phyloP scores from a whole-genome alignment of 1,140 invertebrate species.

The Saccostrea echinata region DNA sequence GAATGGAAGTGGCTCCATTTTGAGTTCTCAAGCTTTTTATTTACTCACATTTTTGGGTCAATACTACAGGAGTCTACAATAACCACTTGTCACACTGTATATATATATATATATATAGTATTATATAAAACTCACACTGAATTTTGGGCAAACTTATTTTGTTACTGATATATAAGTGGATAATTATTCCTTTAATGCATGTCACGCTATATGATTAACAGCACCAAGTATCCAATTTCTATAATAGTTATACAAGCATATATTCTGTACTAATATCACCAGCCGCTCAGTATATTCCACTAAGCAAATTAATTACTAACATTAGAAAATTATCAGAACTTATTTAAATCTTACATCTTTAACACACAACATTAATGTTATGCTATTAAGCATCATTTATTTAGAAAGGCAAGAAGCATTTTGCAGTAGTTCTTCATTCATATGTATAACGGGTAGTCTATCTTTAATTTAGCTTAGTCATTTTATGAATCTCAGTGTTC shows the following conservation, averaged over 20 bases:
- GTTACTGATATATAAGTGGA: not conserved
- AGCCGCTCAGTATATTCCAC: too few species aligned
- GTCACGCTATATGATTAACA: not conserved
- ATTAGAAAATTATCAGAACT: too few species aligned
- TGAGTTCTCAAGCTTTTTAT: slow-evolving; percentile 17
- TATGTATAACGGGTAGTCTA: not conserved
- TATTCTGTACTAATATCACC: not conserved
- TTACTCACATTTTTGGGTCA: not conserved
- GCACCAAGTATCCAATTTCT: not conserved
- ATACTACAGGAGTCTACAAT: not conserved
- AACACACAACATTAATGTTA: too few species aligned
- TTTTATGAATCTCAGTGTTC: not conserved
- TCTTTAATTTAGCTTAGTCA: slow-evolving; percentile 3
- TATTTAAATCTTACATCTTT: too few species aligned
- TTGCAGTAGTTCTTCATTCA: not conserved
- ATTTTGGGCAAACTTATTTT: not conserved
- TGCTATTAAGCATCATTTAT: too few species aligned
- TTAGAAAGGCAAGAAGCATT: not conserved
- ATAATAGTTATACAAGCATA: too few species aligned
- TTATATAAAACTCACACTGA: not conserved
- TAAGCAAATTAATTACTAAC: too few species aligned
- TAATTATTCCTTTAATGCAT: not conserved
- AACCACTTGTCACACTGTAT: not conserved
- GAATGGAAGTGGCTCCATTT: not conserved
- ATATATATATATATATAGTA: not conserved